These are phyloP conservation scores for Chironomus striatipennis DNA, from an alignment of 1,140 invertebrate species.

Conservation along the genomic window DNA sequence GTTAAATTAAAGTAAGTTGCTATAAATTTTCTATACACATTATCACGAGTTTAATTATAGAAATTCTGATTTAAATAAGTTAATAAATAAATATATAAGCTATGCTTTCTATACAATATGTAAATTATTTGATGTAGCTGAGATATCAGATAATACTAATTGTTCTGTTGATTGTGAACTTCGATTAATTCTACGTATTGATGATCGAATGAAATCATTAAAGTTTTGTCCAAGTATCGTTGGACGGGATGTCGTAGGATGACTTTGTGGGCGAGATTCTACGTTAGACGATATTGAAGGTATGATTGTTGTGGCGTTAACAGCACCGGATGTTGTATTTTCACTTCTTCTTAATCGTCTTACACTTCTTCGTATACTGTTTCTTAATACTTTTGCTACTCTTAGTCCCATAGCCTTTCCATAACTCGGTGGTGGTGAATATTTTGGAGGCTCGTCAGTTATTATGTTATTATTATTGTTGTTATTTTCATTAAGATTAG, in stretches of 20 bases:
- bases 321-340: neutral
- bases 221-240: neutral
- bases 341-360: constrained; percentile 41
- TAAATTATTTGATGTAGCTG: neutral
- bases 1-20: neutral
- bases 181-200: neutral
- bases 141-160: constrained; percentile 13
- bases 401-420: constrained; percentile 80
- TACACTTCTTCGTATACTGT: constrained; percentile 71
- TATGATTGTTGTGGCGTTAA: neutral
- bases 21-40: neutral
- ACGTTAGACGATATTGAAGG: neutral
- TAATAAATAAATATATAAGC: neutral
- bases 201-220: neutral
- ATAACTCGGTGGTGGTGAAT: constrained; percentile 85
- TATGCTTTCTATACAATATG: neutral
- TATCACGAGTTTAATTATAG: neutral
- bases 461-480: constrained; percentile 33
- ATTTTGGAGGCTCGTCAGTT: constrained; percentile 83
- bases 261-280: neutral
- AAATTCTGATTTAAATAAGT: neutral
- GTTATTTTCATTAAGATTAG: neutral
- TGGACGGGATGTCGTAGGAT: neutral
- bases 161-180: neutral
- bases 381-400: constrained; percentile 66